Evolutionary conservation across 2,113 vertebrate species (phyloP).

Genomic region (Gasterosteus aculeatus): DNA sequence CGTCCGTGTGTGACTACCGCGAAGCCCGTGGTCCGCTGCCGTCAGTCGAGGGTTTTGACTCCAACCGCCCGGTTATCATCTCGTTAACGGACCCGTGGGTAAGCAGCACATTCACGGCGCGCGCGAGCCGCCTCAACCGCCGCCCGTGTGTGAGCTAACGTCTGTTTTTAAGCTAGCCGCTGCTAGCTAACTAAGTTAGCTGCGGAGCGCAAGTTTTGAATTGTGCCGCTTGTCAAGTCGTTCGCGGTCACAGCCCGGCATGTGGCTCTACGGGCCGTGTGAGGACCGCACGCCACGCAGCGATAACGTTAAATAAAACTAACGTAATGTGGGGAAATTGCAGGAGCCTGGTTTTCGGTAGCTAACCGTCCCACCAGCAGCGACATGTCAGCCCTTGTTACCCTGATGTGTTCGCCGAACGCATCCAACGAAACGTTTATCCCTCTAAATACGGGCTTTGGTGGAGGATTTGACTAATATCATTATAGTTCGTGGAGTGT

Average conservation of each 20-base stretch:
- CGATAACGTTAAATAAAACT: background rate
- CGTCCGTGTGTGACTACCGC: too few species aligned
- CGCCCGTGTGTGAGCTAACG: background rate
- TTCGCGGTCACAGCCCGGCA: slow-evolving; percentile 9
- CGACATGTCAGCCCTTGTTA: slow-evolving; percentile 6
- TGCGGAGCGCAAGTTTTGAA: background rate
- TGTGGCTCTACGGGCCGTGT: background rate
- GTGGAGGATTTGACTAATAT: slow-evolving; percentile 75
- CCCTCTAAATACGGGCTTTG: slow-evolving; percentile 59
- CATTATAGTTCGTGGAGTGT: slow-evolving; percentile 58
- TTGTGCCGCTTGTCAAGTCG: background rate
- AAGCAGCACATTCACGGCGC: background rate
- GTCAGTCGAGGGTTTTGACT: background rate
- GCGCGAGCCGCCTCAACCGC: too few species aligned
- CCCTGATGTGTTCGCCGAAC: background rate
- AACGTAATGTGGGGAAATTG: background rate
- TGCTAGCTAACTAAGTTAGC: slow-evolving; percentile 10
- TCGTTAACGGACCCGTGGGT: slow-evolving; percentile 53
- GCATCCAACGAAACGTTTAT: slow-evolving; percentile 33
- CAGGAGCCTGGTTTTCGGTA: background rate
- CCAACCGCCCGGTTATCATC: slow-evolving; percentile 22
- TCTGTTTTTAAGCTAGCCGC: slow-evolving; percentile 11
- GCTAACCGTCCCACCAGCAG: slow-evolving; percentile 1
- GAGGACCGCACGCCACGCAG: background rate
- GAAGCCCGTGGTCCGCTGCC: background rate